A percentile compares a stretch with the other conserved stretches of the same genome.
Evolutionary conservation across 2,113 vertebrate species (phyloP).

Genomic region (Aptenodytes patagonicus): DNA sequence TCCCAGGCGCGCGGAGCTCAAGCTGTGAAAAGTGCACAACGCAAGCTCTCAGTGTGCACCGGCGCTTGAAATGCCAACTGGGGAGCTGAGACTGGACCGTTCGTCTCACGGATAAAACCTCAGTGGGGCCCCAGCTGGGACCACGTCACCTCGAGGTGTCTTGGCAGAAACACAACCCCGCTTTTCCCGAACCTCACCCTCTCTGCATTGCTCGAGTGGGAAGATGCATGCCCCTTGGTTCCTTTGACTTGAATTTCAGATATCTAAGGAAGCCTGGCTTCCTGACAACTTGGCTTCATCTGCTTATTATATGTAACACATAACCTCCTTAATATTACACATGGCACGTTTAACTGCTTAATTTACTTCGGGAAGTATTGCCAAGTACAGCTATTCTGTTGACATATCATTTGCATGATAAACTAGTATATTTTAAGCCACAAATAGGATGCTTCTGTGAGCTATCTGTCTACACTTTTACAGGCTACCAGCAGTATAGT

Average conservation of each 20-base stretch:
- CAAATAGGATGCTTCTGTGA: slow-evolving; percentile 4
- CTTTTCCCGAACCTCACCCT: background rate
- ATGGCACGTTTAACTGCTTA: slow-evolving; percentile 48
- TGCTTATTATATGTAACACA: slow-evolving; percentile 40
- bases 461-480: slow-evolving; percentile 14
- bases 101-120: background rate
- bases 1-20: background rate
- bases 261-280: slow-evolving; percentile 24
- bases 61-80: background rate
- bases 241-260: background rate
- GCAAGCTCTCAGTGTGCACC: background rate
- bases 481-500: background rate
- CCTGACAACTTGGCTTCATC: slow-evolving; percentile 39
- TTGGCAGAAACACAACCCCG: background rate
- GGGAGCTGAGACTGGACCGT: background rate
- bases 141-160: accelerated
- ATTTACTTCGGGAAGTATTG: slow-evolving; percentile 10
- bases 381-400: slow-evolving; percentile 53
- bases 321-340: slow-evolving; percentile 53
- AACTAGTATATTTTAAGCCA: slow-evolving; percentile 32
- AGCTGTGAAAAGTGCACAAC: background rate
- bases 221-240: background rate
- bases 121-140: background rate
- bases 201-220: accelerated
- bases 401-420: slow-evolving; percentile 56